Conservation (phyloP, 2,888 invertebrate genomes). For the Zaprionus obscuricornis region DNA sequence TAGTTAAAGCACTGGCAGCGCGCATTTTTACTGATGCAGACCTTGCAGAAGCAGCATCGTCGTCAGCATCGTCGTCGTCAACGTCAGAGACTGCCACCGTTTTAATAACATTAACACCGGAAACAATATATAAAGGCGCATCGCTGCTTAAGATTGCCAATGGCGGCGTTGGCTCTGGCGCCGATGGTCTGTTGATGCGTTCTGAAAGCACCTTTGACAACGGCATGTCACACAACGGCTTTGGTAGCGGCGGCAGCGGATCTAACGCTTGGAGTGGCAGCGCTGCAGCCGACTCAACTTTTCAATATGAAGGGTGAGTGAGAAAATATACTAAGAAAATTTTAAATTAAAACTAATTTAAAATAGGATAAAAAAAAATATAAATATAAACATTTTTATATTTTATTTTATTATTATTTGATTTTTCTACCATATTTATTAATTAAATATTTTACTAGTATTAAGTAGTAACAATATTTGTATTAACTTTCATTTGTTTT, state of each 20-base stretch:
- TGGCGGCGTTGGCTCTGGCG: constrained; percentile 40
- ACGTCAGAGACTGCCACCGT: constrained; percentile 61
- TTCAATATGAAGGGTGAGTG: constrained; percentile 81
- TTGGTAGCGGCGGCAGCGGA: constrained; percentile 33
- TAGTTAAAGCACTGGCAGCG: constrained; percentile 82
- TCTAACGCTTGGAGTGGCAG: constrained; percentile 40
- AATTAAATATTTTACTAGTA: too few relatives aligned
- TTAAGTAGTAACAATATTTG: too few relatives aligned
- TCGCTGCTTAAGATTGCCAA: constrained; percentile 80
- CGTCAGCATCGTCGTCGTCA: too few relatives aligned
- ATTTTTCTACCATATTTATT: not conserved
- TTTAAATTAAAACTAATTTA: not conserved
- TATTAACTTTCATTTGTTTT: too few relatives aligned
- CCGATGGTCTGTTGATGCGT: constrained; percentile 21
- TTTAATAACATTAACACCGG: constrained; percentile 83
- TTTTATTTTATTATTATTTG: not conserved
- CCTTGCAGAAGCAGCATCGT: constrained; percentile 24
- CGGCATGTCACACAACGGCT: constrained; percentile 19
- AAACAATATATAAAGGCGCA: constrained; percentile 83
- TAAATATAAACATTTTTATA: not conserved
- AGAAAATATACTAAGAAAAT: too few relatives aligned
- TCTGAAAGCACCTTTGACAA: constrained; percentile 17
- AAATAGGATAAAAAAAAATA: not conserved
- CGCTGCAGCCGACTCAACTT: constrained; percentile 67
- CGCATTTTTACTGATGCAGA: constrained; percentile 81